phyloP scores from a whole-genome alignment of 2,888 invertebrate species.

The Idaea biselata region DNA sequence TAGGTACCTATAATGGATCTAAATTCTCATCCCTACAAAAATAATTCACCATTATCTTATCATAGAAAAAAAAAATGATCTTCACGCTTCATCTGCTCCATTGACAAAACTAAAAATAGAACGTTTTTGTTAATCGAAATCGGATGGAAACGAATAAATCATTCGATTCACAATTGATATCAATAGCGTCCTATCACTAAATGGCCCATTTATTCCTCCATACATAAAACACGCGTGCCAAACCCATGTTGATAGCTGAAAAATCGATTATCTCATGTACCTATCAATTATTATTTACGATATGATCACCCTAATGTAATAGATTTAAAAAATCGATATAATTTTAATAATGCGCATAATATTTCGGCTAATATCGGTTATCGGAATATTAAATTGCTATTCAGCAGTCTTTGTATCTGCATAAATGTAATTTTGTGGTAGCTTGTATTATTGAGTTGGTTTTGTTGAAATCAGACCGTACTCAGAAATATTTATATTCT shows the following conservation, averaged over 20 bases:
- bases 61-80: slow-evolving; percentile 22
- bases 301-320: not conserved
- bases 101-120: slow-evolving; percentile 43
- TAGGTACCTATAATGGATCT: no score
- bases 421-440: slow-evolving; percentile 38
- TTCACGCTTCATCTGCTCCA: slow-evolving; percentile 41
- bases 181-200: slow-evolving; percentile 63
- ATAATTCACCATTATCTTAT: slow-evolving; percentile 22
- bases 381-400: slow-evolving; percentile 67
- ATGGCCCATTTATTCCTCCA: slow-evolving; percentile 67
- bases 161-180: slow-evolving; percentile 56
- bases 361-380: slow-evolving; percentile 54
- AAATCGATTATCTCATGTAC: slow-evolving; percentile 37
- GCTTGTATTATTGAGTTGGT: not conserved
- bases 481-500: no score
- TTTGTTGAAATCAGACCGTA: not conserved
- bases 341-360: slow-evolving; percentile 27
- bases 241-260: slow-evolving; percentile 60
- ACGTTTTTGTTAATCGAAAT: slow-evolving; percentile 58
- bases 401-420: slow-evolving; percentile 57
- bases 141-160: slow-evolving; percentile 67
- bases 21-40: not conserved
- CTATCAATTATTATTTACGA: not conserved
- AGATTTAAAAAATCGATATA: not conserved
- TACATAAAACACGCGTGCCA: slow-evolving; percentile 69